These are phyloP conservation scores for Himalopsyche tibetana DNA, from an alignment of 2,888 invertebrate genomes.

Conservation along the genomic window DNA sequence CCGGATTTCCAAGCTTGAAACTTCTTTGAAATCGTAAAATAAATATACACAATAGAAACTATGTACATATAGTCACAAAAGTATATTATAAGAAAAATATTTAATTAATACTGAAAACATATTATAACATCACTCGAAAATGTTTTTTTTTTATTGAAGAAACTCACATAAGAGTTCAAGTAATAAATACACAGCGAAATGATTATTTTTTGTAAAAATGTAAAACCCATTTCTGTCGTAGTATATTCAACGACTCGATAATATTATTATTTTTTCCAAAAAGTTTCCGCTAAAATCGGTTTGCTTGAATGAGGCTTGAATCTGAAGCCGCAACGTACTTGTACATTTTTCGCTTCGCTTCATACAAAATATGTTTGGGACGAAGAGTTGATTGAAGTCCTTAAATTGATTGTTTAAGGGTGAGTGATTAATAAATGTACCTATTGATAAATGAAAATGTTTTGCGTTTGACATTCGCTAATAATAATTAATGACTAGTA, in stretches of 20 bases:
- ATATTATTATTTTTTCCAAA: background rate
- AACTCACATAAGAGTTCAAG: background rate
- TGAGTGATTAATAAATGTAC: conserved; percentile 35
- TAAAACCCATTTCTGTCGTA: background rate
- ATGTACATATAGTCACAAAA: no score
- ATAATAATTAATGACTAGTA: conserved; percentile 34
- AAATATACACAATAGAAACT: no score
- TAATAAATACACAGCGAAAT: background rate
- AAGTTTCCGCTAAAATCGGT: conserved; percentile 32
- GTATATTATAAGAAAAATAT: background rate
- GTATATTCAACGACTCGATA: background rate
- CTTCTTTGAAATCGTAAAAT: no score
- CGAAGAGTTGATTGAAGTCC: conserved; percentile 31
- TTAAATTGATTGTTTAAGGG: conserved; percentile 37
- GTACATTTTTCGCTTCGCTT: conserved; percentile 27
- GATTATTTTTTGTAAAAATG: background rate
- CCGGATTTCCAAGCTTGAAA: no score
- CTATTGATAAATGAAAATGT: conserved; percentile 42
- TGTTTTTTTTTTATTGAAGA: no score
- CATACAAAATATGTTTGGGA: conserved; percentile 15
- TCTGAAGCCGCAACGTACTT: background rate
- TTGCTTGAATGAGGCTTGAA: conserved; percentile 6
- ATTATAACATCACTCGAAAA: no score
- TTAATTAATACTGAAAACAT: background rate
- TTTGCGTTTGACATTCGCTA: conserved; percentile 38